These are phyloP conservation scores for Penaeus indicus DNA, from an alignment of 1,140 invertebrate genomes.

Conservation along the genomic window DNA sequence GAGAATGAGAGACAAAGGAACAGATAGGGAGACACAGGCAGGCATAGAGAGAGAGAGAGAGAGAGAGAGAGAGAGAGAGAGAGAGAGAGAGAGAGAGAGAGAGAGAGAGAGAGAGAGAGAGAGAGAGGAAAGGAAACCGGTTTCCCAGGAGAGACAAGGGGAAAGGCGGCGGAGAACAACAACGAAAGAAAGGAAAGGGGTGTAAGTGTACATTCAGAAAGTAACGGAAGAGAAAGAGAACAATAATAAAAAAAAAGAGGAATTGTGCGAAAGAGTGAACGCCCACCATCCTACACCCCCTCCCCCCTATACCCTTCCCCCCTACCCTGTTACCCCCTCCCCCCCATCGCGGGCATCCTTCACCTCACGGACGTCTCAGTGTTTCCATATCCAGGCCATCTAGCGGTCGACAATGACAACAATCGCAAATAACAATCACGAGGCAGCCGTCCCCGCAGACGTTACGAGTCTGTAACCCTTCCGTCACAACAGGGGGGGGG, in stretches of 20 bases:
- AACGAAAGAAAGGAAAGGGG: too few species aligned
- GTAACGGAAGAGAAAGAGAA: too few species aligned
- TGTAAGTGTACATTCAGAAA: too few species aligned
- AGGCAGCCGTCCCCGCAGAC: too few species aligned
- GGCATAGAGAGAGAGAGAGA: background rate
- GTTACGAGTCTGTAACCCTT: too few species aligned
- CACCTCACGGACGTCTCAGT: background rate
- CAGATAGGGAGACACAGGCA: background rate
- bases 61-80: slow-evolving; percentile 16
- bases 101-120: background rate
- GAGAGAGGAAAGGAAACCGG: background rate
- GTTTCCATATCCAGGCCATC: background rate
- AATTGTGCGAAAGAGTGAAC: too few species aligned
- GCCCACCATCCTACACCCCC: background rate
- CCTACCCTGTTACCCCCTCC: background rate
- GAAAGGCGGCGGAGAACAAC: background rate
- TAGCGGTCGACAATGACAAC: background rate
- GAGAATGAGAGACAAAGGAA: background rate
- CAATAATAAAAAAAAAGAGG: too few species aligned
- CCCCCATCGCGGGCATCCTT: background rate
- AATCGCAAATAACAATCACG: too few species aligned
- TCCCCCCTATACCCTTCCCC: background rate
- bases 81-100: background rate
- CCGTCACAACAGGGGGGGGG: too few species aligned
- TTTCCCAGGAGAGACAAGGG: background rate